phyloP scores from a whole-genome alignment of 2,113 vertebrate species.

The Hyperoodon ampullatus region DNA sequence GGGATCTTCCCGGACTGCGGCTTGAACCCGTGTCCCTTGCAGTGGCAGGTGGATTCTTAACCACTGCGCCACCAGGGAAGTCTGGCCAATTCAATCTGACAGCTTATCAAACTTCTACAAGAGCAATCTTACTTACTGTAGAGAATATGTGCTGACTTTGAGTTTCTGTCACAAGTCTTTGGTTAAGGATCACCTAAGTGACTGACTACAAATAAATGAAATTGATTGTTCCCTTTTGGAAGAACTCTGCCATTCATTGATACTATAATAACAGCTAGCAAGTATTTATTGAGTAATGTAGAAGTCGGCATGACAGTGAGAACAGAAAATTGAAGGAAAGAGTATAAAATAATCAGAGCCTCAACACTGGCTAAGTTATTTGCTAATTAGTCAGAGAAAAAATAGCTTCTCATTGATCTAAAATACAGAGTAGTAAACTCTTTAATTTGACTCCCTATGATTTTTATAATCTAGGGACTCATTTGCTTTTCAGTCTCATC shows the following conservation, averaged over 20 bases:
- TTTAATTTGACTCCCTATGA: conserved; percentile 5
- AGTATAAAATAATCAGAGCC: neutral
- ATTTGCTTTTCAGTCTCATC: conserved; percentile 21
- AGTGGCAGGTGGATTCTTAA: no score
- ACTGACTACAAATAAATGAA: conserved; percentile 7
- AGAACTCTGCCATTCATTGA: neutral
- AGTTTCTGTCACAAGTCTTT: neutral
- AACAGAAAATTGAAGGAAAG: neutral
- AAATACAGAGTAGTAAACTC: neutral
- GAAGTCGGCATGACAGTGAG: neutral
- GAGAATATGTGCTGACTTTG: neutral
- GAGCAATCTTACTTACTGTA: neutral
- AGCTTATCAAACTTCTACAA: neutral
- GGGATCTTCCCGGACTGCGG: no score
- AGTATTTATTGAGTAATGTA: conserved; percentile 18
- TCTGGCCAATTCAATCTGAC: neutral
- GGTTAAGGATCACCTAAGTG: neutral
- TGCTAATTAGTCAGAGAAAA: neutral
- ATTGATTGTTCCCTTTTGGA: neutral
- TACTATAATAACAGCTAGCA: neutral
- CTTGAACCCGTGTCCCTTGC: no score
- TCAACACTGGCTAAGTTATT: neutral
- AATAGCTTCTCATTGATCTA: neutral
- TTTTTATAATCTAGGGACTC: neutral
- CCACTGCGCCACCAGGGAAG: no score